Conservation (phyloP, 1,140 invertebrate genomes). For the Cyphomyrmex costatus region DNA sequence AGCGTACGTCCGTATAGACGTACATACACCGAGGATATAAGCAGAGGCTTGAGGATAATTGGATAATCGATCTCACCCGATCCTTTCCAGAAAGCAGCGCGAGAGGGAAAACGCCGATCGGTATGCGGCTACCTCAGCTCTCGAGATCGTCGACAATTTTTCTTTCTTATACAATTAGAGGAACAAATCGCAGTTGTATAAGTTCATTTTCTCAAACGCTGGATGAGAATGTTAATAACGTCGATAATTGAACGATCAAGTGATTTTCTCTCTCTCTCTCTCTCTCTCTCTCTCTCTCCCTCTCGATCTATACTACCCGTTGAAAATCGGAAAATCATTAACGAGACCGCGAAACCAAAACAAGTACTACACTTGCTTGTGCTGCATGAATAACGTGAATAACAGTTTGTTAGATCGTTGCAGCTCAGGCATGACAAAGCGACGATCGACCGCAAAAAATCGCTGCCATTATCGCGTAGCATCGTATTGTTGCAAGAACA, state of each 20-base stretch:
- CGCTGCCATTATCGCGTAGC: conserved; percentile 54
- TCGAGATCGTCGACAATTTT: conserved; percentile 10
- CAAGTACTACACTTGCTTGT: neutral
- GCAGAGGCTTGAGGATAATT: conserved; percentile 64
- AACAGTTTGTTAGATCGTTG: conserved; percentile 17
- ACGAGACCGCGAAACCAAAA: conserved; percentile 32
- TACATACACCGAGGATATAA: neutral
- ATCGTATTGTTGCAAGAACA: conserved; percentile 58
- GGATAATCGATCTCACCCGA: conserved; percentile 72
- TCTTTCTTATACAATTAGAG: neutral
- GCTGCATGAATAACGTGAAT: conserved; percentile 21
- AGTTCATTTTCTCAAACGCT: neutral
- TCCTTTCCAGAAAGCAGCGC: conserved; percentile 55
- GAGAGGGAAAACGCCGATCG: conserved; percentile 33
- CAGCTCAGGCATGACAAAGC: conserved; percentile 52
- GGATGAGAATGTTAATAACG: neutral
- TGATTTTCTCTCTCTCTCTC: conserved; percentile 21
- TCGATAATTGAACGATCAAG: conserved; percentile 37
- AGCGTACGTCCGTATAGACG: conserved; percentile 45
- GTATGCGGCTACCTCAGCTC: conserved; percentile 30
- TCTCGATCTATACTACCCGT: neutral
- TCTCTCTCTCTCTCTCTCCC: too few species aligned
- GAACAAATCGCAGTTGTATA: conserved; percentile 4
- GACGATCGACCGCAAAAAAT: conserved; percentile 49
- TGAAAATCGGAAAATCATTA: conserved; percentile 35